These are phyloP conservation scores for Sinelater perroti DNA, from an alignment of 2,888 invertebrate species.

Conservation along the genomic window DNA sequence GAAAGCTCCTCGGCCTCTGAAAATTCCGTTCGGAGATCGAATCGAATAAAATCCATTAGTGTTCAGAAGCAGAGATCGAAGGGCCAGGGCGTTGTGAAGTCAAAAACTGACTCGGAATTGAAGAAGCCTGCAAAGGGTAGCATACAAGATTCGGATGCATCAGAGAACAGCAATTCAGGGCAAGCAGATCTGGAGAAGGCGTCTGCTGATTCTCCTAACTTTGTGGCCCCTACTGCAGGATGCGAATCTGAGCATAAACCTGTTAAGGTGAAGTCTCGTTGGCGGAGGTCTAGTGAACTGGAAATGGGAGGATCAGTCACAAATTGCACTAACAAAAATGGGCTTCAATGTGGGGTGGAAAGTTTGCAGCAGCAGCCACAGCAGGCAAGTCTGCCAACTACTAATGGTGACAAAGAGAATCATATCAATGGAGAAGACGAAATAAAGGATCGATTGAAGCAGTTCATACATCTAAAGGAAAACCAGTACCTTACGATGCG, in stretches of 20 bases:
- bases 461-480: slow-evolving; percentile 82
- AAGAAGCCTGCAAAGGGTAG: slow-evolving; percentile 52
- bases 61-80: slow-evolving; percentile 63
- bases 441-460: slow-evolving; percentile 71
- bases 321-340: background rate
- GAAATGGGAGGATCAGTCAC: slow-evolving; percentile 64
- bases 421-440: slow-evolving; percentile 55
- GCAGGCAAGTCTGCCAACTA: slow-evolving; percentile 24
- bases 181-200: slow-evolving; percentile 51
- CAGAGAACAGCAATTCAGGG: slow-evolving; percentile 67
- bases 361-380: slow-evolving; percentile 17
- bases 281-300: slow-evolving; percentile 79
- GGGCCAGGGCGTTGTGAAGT: slow-evolving; percentile 70
- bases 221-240: slow-evolving; percentile 52
- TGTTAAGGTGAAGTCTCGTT: slow-evolving; percentile 81
- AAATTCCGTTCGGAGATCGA: slow-evolving; percentile 71
- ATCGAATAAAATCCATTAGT: slow-evolving; percentile 75
- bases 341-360: slow-evolving; percentile 22
- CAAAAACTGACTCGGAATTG: slow-evolving; percentile 62
- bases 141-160: slow-evolving; percentile 59
- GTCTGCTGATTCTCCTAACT: slow-evolving; percentile 56
- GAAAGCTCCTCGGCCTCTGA: slow-evolving; percentile 28
- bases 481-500: slow-evolving; percentile 87
- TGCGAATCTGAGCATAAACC: slow-evolving; percentile 69
- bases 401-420: slow-evolving; percentile 38